These are phyloP conservation scores for Carterocephalus palaemon DNA, from an alignment of 2,888 invertebrate species.

Conservation along the genomic window DNA sequence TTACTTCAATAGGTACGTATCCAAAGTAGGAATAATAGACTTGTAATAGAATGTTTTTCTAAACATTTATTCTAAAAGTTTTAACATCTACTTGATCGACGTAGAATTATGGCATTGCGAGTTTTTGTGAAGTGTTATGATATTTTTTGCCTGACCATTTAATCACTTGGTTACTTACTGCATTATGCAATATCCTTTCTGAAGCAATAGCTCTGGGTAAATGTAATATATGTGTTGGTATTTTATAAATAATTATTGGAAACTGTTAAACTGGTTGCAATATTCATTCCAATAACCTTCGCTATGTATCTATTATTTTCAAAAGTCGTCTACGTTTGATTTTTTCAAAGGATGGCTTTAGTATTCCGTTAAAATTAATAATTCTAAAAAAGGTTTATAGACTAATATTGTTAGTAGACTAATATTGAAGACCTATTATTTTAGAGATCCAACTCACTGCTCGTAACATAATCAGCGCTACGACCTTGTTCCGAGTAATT, in stretches of 20 bases:
- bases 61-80: conserved; percentile 41
- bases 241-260: no score
- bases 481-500: conserved; percentile 5
- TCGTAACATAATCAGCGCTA: not conserved
- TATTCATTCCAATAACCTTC: conserved; percentile 11
- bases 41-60: conserved; percentile 47
- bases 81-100: conserved; percentile 41
- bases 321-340: not conserved
- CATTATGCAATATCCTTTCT: not conserved
- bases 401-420: no score
- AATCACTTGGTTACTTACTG: not conserved
- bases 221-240: no score
- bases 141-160: not conserved
- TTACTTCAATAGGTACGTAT: no score
- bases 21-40: conserved; percentile 43
- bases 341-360: no score
- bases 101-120: conserved; percentile 11
- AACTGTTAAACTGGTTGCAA: conserved; percentile 5
- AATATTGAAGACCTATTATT: no score
- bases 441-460: no score
- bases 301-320: not conserved
- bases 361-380: no score
- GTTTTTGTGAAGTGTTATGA: conserved; percentile 1
- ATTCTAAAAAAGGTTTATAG: no score
- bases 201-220: no score